Conservation (phyloP, 2,113 vertebrate species). For the Caretta caretta region DNA sequence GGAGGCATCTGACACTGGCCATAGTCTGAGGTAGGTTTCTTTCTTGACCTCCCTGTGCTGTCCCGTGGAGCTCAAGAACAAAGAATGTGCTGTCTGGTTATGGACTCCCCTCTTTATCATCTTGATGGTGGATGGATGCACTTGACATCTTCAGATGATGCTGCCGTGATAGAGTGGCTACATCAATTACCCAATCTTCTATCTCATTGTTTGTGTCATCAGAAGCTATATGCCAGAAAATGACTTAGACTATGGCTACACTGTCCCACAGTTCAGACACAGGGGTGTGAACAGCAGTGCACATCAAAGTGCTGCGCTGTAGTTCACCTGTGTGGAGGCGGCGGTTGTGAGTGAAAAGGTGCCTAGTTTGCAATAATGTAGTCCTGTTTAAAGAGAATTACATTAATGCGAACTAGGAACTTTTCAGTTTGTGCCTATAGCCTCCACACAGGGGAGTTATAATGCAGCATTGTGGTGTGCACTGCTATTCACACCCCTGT, state of each 20-base stretch:
- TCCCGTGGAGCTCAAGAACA: background rate
- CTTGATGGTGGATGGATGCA: background rate
- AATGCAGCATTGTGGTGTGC: background rate
- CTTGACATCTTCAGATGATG: background rate
- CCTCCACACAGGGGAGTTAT: background rate
- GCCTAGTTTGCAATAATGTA: background rate
- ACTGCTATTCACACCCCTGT: background rate
- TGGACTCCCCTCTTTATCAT: background rate
- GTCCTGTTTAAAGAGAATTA: background rate
- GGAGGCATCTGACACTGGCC: slow-evolving; percentile 1
- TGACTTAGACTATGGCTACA: background rate
- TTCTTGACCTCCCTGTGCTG: background rate
- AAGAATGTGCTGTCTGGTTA: background rate
- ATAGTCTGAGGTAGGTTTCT: slow-evolving; percentile 24
- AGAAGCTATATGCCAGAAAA: background rate
- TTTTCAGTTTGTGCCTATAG: background rate
- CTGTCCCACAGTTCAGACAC: background rate
- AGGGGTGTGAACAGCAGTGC: background rate
- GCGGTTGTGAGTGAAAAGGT: background rate
- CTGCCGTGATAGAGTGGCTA: background rate
- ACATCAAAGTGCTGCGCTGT: background rate
- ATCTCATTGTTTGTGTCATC: background rate
- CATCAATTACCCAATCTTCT: background rate
- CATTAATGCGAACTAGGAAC: background rate
- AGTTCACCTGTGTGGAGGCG: background rate